Percentiles rank a stretch among this genome's conserved stretches.
These are phyloP conservation scores for Pteronotus mesoamericanus DNA, from an alignment of 2,797 vertebrate species.

Conservation along the genomic window DNA sequence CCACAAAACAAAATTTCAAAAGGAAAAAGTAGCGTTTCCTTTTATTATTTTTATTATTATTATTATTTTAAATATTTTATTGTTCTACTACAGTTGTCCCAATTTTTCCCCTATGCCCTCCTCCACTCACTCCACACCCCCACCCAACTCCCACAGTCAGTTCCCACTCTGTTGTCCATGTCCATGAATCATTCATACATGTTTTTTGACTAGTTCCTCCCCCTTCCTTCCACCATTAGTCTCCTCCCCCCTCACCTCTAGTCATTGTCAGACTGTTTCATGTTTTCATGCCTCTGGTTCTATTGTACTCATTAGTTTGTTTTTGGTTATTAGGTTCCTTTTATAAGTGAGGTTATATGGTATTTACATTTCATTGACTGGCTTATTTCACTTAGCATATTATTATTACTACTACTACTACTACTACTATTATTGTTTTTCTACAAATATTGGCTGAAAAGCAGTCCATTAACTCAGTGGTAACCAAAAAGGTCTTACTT, in stretches of 20 bases:
- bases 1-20: neutral
- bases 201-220: too few species aligned
- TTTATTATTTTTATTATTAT: neutral
- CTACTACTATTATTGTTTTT: neutral
- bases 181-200: too few species aligned
- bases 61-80: neutral
- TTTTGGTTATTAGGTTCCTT: neutral
- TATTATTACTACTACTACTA: neutral
- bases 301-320: too few species aligned
- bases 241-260: too few species aligned
- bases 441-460: conserved; percentile 27
- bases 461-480: neutral
- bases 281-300: too few species aligned
- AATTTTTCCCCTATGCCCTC: too few species aligned
- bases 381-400: neutral
- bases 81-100: neutral
- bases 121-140: too few species aligned
- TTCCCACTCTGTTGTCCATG: too few species aligned
- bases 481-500: conserved; percentile 7
- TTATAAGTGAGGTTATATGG: neutral
- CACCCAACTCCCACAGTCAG: too few species aligned
- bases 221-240: too few species aligned
- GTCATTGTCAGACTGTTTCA: too few species aligned
- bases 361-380: neutral
- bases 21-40: neutral